These are phyloP conservation scores for Julus scanicus DNA, from an alignment of 2,888 invertebrate species.

Conservation along the genomic window DNA sequence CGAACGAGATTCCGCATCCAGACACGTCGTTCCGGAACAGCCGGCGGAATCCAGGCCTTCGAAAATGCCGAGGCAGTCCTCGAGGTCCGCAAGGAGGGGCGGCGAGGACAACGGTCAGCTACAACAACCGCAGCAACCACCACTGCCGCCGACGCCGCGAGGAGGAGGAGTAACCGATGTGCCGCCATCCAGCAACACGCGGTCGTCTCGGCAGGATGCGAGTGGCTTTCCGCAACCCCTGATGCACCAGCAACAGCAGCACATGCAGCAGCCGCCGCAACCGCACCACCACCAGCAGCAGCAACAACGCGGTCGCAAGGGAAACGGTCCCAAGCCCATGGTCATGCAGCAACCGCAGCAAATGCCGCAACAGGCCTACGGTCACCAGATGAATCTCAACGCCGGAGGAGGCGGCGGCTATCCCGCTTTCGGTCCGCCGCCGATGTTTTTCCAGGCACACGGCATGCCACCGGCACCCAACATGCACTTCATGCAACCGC, in stretches of 20 bases:
- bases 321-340: background rate
- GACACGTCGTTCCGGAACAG: background rate
- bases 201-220: conserved; percentile 4
- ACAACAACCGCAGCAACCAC: no score
- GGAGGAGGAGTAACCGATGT: background rate
- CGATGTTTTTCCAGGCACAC: no score
- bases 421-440: background rate
- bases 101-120: background rate
- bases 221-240: background rate
- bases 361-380: background rate
- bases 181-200: conserved; percentile 53
- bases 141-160: background rate
- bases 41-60: background rate
- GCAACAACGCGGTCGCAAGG: background rate
- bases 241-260: conserved; percentile 43
- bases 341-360: conserved; percentile 4
- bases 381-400: conserved; percentile 53
- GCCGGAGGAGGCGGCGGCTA: conserved; percentile 43
- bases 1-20: background rate
- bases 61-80: background rate
- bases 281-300: background rate
- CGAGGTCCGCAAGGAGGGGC: background rate
- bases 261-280: conserved; percentile 1
- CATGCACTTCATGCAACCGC: background rate
- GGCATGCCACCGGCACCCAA: background rate